Base-by-base conservation (phyloP, 2,888 invertebrate species). In the Dioctria linearis region DNA sequence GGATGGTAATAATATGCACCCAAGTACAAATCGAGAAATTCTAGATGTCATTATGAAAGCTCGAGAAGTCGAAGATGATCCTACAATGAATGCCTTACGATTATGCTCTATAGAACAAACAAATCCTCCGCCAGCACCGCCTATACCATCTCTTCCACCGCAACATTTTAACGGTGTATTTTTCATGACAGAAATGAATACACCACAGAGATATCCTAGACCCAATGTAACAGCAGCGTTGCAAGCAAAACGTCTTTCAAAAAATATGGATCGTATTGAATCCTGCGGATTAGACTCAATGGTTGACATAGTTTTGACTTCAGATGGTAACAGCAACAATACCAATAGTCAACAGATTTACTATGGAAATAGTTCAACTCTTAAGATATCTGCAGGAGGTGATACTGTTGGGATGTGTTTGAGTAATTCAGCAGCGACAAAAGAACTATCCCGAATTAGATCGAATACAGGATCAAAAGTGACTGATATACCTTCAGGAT, bases 261-360 rank as follows among this genome's bases (percentile, higher is more conserved):
- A 95, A 88, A 95, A 95, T 83, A 88, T 95, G 69, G 95, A 96
- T 83, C 91, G 95, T 80, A 93, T 95, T 61, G 95, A 95, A 85
- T 92, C 92, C 86, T 6, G 82, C 85, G 93, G 94, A 25, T 87
- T 95, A 40, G 92, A 94, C 85, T 91, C 94, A 0, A 92, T 94
- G 91, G 92, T 94, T 0, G 93, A 93, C 85, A 93, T 94, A 54
- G 92, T 94, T 0, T 90, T 94, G 82, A 91, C 92, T n/a, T 89
- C 79, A 39, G 25, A 25, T 25, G 91, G 92, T 80, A 90, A 91
- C 80, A 86, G 88, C 83, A 87, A 87, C 0, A 85, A 85, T 57
- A 85, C 87, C 85, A 86, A 87, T 85, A 25, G 25, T 25, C 89
- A 86, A 82, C 88, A 86, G 84, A 88, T 87, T 81, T 89, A 88